Percentiles rank a stretch among this genome's conserved stretches.
Evolutionary conservation across 2,797 vertebrate species (phyloP).

Genomic region (Crypturellus tataupa): DNA sequence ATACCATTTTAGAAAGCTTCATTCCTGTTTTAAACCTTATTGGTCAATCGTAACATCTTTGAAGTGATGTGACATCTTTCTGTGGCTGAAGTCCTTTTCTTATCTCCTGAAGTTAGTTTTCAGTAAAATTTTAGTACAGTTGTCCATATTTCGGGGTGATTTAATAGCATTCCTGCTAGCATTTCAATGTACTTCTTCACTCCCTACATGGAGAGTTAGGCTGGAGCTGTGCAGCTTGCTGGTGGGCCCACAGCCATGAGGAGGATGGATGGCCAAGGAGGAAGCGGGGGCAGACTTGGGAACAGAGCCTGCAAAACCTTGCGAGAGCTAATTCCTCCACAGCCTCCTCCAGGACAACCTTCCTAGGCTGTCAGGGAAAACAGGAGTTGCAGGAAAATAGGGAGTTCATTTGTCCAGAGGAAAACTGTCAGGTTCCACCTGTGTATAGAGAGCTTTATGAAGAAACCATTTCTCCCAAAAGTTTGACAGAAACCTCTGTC

Average conservation of each 20-base stretch:
- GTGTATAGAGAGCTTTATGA: background rate
- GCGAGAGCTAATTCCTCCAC: background rate
- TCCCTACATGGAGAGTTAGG: background rate
- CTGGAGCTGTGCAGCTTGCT: accelerated
- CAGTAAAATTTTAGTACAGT: background rate
- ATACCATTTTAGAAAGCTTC: background rate
- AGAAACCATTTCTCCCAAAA: background rate
- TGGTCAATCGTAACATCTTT: background rate
- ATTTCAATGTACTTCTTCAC: background rate
- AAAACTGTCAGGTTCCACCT: background rate
- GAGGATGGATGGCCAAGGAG: accelerated
- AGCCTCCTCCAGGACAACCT: background rate
- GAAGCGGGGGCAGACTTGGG: background rate
- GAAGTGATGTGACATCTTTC: background rate
- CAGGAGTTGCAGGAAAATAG: background rate
- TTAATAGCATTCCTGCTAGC: accelerated
- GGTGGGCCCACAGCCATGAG: accelerated
- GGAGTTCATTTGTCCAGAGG: background rate
- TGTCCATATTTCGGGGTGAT: accelerated
- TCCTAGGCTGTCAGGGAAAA: background rate
- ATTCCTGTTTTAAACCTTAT: background rate
- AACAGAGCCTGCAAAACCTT: background rate
- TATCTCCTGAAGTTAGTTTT: background rate
- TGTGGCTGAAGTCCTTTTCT: background rate
- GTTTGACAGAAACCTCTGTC: background rate